These are phyloP conservation scores for Drosophila putrida DNA, from an alignment of 2,888 invertebrate genomes.

Conservation along the genomic window DNA sequence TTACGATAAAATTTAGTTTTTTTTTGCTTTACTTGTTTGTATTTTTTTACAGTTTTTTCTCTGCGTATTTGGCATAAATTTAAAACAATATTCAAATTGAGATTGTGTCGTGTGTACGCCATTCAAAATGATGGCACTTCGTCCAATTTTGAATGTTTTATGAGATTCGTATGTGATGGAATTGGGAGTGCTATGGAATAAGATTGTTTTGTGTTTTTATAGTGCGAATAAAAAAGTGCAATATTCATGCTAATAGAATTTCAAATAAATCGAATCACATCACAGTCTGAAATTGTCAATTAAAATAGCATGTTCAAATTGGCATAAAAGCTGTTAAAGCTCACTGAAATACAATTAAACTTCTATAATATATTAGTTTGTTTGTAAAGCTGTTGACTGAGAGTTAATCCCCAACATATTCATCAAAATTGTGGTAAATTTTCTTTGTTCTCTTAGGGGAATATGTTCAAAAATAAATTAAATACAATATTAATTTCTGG, in stretches of 20 bases:
- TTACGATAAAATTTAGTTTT: conserved; percentile 17
- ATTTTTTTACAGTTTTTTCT: conserved; percentile 18
- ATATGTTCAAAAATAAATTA: background rate
- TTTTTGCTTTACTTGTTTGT: background rate
- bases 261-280: background rate
- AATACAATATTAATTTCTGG: background rate
- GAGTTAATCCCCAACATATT: background rate
- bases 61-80: conserved; percentile 26
- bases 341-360: too few species aligned
- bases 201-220: conserved; percentile 12
- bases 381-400: background rate
- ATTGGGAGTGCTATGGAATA: conserved; percentile 41
- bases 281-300: background rate
- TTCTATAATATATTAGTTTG: background rate
- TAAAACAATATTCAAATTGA: conserved; percentile 31
- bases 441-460: background rate
- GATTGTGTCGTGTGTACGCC: conserved; percentile 44
- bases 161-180: conserved; percentile 61
- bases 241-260: conserved; percentile 14
- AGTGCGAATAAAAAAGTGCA: conserved; percentile 10
- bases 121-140: conserved; percentile 45
- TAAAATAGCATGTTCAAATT: background rate
- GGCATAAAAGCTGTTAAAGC: too few species aligned
- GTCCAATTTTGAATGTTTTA: conserved; percentile 52
- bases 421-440: background rate